Evolutionary conservation across 2,888 invertebrate genomes (phyloP), one percentile per base, ranked within the genome.

Genomic region (Augiades crinisus): DNA sequence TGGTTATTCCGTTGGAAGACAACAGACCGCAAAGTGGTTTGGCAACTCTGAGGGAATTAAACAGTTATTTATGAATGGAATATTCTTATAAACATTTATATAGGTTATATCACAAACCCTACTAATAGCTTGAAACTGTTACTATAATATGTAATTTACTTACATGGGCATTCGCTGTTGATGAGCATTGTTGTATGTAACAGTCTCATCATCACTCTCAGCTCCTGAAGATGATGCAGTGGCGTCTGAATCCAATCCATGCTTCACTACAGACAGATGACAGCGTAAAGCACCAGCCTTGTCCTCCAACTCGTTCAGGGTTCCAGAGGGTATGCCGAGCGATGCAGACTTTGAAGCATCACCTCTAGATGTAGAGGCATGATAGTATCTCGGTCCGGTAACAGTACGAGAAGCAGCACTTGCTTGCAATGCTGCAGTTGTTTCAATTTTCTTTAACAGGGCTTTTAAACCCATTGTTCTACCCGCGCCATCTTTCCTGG

Each of bases 141-240:
- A n/a, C n/a, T n/a, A n/a, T n/a, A n/a, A n/a, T n/a, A n/a, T n/a
- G n/a, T 5, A 36, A 24, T n/a, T 0, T 21, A 94, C 96, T 95
- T 83, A 96, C 96, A 96, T 94, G 52, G 95, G 91, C 80, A 95
- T 91, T 56, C 92, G 92, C 68, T 94, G 94, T 71, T 95, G 95
- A 68, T 93, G 92, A 41, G 92, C 91, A 82, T 96, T 96, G 78
- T 93, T 95, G 82, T 95, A 96, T 55, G 90, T 82, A 61, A 95
- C 93, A 85, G 94, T 93, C 78, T 98, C 98, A 88, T 98, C 98
- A 78, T 96, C 96, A 69, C 97, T 97, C 78, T 98, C 98, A 22
- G 96, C 97, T 46, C 97, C 98, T 10, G 98, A 98, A 70, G 97
- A 98, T 56, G 97, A 97, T 10, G 94, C 96, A 0, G 98, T 98